Base-by-base conservation (phyloP, 2,113 vertebrate species). In the Brachirus orientalis region DNA sequence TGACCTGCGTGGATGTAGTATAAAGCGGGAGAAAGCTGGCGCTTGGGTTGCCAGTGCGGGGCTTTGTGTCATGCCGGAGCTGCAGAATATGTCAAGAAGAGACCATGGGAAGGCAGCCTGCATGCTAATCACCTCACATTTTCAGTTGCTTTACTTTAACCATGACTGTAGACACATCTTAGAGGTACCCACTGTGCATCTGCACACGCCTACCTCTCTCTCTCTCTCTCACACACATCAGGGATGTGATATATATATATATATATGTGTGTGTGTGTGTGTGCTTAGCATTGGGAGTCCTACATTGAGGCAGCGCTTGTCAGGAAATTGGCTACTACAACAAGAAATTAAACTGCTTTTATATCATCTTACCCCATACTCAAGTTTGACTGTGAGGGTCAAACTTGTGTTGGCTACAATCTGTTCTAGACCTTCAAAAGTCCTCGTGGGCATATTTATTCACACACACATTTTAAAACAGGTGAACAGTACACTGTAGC, bases 61-160 rank as follows among this genome's bases (percentile, higher is more conserved):
- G 66, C 76, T 85, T 85, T 86, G 79, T 88, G 80, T 78, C 79
- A 85, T 22, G 62, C 59, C 18, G 41, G 63, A 79, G 72, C 69
- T 81, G 86, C 86, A 84, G 84, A 69, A 76, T 62, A 20, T 83
- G 75, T 75, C 79, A 78, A 75, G 55, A 65, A 63, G 85, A 80
- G 83, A 83, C 69, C 78, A 78, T 62, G 72, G 71, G 67, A 75
- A 71, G 60, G 70, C 70, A 71, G 69, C 63, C 69, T 75, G 82
- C 82, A 85, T 86, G 84, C 86, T 86, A 81, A 85, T 85, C 66
- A 41, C 50, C 46, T 35, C 58, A 14, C 41, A 38, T 73, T 72
- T 58, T 51, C 61, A 57, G 63, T 61, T 20, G 61, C 63, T 69
- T 43, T 67, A 22, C 63, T 45, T 62, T 47, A 67, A 71, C 68